Evolutionary conservation across 2,888 invertebrate species (phyloP).

Genomic region (Electrophaes corylata): DNA sequence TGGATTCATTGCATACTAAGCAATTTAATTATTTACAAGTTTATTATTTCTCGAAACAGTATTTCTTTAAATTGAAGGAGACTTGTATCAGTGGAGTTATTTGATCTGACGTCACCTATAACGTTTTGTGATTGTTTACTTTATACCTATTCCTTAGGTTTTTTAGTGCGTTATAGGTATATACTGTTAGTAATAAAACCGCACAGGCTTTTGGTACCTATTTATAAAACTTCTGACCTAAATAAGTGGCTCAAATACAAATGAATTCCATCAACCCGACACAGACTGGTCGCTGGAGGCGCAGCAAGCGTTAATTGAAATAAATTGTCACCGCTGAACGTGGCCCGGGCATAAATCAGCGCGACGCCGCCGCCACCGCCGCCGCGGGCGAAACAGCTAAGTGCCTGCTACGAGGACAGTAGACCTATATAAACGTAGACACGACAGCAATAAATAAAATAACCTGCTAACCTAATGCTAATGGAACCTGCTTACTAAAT

Average conservation of each 20-base stretch:
- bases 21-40: too few relatives aligned
- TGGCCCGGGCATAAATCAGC: constrained; percentile 80
- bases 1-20: too few relatives aligned
- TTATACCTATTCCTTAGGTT: too few relatives aligned
- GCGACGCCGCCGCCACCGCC: constrained; percentile 27
- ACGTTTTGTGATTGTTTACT: too few relatives aligned
- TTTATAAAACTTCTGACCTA: constrained; percentile 14
- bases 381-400: constrained; percentile 79
- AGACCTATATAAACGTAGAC: constrained; percentile 53
- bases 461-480: too few relatives aligned
- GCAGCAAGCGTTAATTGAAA: constrained; percentile 77
- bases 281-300: constrained; percentile 56
- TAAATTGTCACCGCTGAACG: constrained; percentile 80
- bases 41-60: too few relatives aligned
- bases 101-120: too few relatives aligned
- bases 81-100: too few relatives aligned
- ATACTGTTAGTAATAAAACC: too few relatives aligned
- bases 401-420: constrained; percentile 70
- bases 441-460: constrained; percentile 19
- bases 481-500: too few relatives aligned
- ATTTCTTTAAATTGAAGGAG: too few relatives aligned
- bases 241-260: constrained; percentile 26
- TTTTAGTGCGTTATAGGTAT: too few relatives aligned
- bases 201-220: neutral
- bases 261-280: constrained; percentile 32